These are phyloP conservation scores for Diplosoma virens DNA, from an alignment of 23 tunicate species.

Conservation along the genomic window DNA sequence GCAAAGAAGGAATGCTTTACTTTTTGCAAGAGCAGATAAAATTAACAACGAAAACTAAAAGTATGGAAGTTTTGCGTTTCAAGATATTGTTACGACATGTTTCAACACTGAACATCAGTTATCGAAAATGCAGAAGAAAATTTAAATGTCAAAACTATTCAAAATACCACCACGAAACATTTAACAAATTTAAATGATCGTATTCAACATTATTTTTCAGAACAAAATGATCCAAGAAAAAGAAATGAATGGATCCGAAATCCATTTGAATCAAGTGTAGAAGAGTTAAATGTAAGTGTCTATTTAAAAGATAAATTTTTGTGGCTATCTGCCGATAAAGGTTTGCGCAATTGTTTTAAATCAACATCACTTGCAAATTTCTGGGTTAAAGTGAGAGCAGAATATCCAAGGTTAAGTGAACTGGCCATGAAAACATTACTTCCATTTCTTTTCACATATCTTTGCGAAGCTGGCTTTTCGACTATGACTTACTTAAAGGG, in stretches of 20 bases:
- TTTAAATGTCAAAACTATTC: not conserved
- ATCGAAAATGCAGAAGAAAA: not conserved
- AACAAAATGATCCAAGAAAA: not conserved
- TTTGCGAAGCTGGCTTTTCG: constrained; percentile 12
- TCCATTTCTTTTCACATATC: not conserved
- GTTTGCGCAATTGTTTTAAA: not conserved
- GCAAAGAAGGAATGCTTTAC: constrained; percentile 5
- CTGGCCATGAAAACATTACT: not conserved
- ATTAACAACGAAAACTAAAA: constrained; percentile 8
- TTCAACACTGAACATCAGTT: not conserved
- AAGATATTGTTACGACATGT: too few relatives aligned
- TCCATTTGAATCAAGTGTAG: not conserved
- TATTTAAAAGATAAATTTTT: too few relatives aligned
- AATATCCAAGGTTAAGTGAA: not conserved
- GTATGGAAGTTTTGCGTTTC: constrained; percentile 1
- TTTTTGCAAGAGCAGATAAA: constrained; percentile 14
- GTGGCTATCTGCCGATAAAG: constrained; percentile 4
- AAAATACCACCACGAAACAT: not conserved
- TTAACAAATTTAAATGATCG: not conserved
- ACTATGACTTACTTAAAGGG: constrained; percentile 1
- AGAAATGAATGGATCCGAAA: constrained; percentile 7
- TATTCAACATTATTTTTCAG: constrained; percentile 13
- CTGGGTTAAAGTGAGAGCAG: not conserved
- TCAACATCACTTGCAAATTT: constrained; percentile 1
- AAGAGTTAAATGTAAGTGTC: too few relatives aligned